phyloP scores from a whole-genome alignment of 2,797 vertebrate species.

The Cirrhinus molitorella region DNA sequence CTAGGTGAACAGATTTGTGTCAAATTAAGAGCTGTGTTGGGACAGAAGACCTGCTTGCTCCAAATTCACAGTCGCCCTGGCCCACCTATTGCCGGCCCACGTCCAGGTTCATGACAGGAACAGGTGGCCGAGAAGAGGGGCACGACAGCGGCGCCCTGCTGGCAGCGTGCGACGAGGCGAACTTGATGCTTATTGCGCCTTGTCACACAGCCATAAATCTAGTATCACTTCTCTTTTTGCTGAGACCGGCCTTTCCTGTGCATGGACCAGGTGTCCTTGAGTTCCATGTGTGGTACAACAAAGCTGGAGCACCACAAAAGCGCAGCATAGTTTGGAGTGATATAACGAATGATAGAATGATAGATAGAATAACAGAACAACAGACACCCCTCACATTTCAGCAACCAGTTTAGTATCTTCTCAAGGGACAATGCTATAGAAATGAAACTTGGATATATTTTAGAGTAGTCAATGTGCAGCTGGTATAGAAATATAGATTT shows the following conservation, averaged over 20 bases:
- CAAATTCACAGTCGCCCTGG: constrained; percentile 5
- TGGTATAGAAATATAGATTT: too few species aligned
- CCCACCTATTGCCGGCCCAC: constrained; percentile 1
- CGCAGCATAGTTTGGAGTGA: background rate
- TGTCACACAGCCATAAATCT: constrained; percentile 22
- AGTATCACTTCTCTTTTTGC: constrained; percentile 17
- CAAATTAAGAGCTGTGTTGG: constrained; percentile 24
- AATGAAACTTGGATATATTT: too few species aligned
- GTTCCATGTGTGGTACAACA: background rate
- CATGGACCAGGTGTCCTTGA: background rate
- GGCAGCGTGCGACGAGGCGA: constrained; percentile 1
- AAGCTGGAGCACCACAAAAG: background rate
- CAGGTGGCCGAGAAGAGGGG: constrained; percentile 34
- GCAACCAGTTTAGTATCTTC: too few species aligned
- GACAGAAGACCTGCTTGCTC: background rate
- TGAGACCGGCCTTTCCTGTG: background rate
- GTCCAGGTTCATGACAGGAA: constrained; percentile 43
- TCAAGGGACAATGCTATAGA: too few species aligned
- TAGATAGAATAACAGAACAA: too few species aligned
- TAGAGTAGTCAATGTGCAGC: too few species aligned
- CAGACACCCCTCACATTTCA: too few species aligned
- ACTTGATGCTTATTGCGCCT: constrained; percentile 41
- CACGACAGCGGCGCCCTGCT: constrained; percentile 15
- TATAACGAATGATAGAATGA: too few species aligned
- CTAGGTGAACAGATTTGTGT: constrained; percentile 1